Evolutionary conservation across 1,140 invertebrate genomes (phyloP), one percentile per base, ranked within the genome.

Genomic region (Cydia pomonella): DNA sequence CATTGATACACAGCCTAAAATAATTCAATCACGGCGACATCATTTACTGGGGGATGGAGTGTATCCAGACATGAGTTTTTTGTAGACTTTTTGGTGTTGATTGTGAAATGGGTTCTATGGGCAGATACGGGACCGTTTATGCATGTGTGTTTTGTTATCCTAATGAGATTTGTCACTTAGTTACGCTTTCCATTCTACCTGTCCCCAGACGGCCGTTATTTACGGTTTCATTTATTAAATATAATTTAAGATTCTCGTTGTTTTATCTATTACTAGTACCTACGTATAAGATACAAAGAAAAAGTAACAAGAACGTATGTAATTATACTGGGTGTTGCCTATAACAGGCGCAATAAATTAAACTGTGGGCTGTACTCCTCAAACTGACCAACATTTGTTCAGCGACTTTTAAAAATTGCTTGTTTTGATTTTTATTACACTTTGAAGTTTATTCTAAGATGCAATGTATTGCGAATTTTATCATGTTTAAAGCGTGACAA

Each of bases 141-240:
- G 84, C 89, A 89, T 91, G 86, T 91, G 89, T 85, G 81, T 91
- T 91, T 91, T 91, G 88, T 91, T 91, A 90, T 82, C 78, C 75
- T 90, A 90, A 90, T 91, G 87, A 88, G 79, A 80, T 84, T 81
- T 82, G 88, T 87, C 86, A 86, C 84, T 90, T 86, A 90, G 84
- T 83, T 84, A 88, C 82, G 85, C 80, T 86, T 83, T 86, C 77
- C 79, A 76, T 78, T 75, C 53, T 74, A 83, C 82, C 79, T 75
- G 75, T 72, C 84, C 76, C 84, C 13, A 50, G 82, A 80, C 84
- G 74, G 73, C 82, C 62, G 75, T 82, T 81, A 78, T 78, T 72
- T 38, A 73, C 38, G 76, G 80, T 84, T 77, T 79, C 25, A 74
- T 78, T 82, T 79, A 73, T 79, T 76, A 77, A 76, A 81, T 73